Evolutionary conservation across 2,888 invertebrate species (phyloP).

Genomic region (Polymixis flavicincta): DNA sequence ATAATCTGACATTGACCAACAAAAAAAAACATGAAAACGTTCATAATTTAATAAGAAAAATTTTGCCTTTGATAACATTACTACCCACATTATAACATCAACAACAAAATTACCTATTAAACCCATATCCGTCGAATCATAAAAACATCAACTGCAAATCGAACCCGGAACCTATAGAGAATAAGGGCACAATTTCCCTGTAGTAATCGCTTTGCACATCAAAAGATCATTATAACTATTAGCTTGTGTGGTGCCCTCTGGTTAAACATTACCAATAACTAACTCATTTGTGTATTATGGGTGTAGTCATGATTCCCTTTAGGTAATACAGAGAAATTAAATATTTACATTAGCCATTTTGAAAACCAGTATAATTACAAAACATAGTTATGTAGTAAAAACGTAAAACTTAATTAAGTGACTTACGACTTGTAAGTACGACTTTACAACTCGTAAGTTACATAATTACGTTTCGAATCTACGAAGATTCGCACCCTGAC

Average conservation of each 20-base stretch:
- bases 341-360: neutral
- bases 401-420: no score
- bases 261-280: constrained; percentile 35
- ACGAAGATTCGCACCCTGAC: no score
- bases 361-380: neutral
- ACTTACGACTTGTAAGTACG: no score
- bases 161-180: constrained; percentile 65
- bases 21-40: no score
- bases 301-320: neutral
- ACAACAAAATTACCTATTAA: constrained; percentile 54
- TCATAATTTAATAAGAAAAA: neutral
- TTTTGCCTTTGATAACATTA: neutral
- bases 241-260: constrained; percentile 57
- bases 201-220: constrained; percentile 71
- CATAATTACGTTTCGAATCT: no score
- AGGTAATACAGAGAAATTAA: neutral
- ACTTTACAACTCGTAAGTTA: no score
- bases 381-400: no score
- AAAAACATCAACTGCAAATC: constrained; percentile 65
- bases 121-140: constrained; percentile 52
- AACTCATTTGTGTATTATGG: constrained; percentile 32
- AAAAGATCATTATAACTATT: constrained; percentile 71
- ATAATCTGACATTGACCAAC: no score
- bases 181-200: constrained; percentile 70
- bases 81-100: constrained; percentile 24